phyloP scores from a whole-genome alignment of 2,113 vertebrate species.

The Carassius auratus region DNA sequence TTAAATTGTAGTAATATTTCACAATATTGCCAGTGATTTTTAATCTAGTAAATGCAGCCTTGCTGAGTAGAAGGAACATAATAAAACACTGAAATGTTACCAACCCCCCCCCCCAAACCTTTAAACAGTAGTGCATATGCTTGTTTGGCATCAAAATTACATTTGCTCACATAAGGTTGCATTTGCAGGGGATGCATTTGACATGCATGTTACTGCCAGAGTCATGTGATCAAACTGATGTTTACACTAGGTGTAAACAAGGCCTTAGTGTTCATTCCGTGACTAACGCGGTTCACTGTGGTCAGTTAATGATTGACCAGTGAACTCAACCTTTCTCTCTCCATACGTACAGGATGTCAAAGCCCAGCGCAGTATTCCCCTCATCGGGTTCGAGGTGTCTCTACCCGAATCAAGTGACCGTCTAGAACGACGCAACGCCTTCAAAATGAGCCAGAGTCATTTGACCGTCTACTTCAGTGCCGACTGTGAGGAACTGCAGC shows the following conservation, averaged over 20 bases:
- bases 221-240: not conserved
- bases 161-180: not conserved
- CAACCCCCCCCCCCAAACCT: not conserved
- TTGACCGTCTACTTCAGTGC: slow-evolving; percentile 90
- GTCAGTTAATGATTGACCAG: not conserved
- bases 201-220: not conserved
- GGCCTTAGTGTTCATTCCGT: not conserved
- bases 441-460: slow-evolving; percentile 91
- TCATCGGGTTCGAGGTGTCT: slow-evolving; percentile 88
- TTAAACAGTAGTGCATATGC: too few relatives aligned
- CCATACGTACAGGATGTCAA: slow-evolving; percentile 82
- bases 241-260: slow-evolving; percentile 7
- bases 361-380: slow-evolving; percentile 87
- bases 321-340: not conserved
- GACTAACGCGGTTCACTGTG: not conserved
- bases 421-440: slow-evolving; percentile 84
- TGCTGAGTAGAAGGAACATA: too few relatives aligned
- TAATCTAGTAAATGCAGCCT: too few relatives aligned
- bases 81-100: not conserved
- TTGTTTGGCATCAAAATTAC: not conserved
- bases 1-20: too few relatives aligned
- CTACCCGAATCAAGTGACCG: slow-evolving; percentile 84
- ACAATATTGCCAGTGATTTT: too few relatives aligned
- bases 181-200: not conserved
- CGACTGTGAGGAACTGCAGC: slow-evolving; percentile 85